A percentile compares a stretch with the other conserved stretches of the same genome.
Conservation (phyloP, 2,113 vertebrate genomes). For the Lophotis ruficrista region DNA sequence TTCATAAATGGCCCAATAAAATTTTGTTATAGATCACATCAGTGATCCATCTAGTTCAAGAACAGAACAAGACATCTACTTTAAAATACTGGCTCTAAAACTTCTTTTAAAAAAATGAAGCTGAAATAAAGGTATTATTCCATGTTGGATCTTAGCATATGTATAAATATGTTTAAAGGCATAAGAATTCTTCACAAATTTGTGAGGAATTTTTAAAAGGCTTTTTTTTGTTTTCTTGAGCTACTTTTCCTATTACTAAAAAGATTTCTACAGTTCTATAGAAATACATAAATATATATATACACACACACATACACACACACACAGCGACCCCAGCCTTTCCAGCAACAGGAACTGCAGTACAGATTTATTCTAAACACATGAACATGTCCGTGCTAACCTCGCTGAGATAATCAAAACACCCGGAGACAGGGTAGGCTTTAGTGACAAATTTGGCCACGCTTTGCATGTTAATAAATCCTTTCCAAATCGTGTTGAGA, state of each 20-base stretch:
- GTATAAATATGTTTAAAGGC: background rate
- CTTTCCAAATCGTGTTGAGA: constrained; percentile 92
- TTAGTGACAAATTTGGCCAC: constrained; percentile 98
- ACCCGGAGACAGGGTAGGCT: constrained; percentile 92
- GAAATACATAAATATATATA: background rate
- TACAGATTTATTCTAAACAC: background rate
- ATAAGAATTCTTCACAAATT: background rate
- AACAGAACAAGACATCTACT: background rate
- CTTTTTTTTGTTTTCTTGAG: background rate
- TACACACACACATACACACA: background rate
- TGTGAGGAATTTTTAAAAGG: background rate
- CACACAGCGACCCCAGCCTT: background rate
- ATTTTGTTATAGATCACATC: background rate
- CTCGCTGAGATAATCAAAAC: constrained; percentile 89
- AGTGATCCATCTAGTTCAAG: background rate
- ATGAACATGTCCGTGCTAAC: constrained; percentile 73
- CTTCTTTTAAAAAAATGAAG: background rate
- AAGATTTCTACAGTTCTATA: background rate
- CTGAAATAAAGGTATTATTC: background rate
- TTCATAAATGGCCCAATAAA: background rate
- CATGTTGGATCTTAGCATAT: background rate
- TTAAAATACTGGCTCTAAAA: background rate
- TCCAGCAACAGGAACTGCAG: background rate
- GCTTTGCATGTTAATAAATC: constrained; percentile 95
- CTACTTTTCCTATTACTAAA: background rate